Conservation (phyloP, 2,113 vertebrate species). For the Bolborhynchus lineola region DNA sequence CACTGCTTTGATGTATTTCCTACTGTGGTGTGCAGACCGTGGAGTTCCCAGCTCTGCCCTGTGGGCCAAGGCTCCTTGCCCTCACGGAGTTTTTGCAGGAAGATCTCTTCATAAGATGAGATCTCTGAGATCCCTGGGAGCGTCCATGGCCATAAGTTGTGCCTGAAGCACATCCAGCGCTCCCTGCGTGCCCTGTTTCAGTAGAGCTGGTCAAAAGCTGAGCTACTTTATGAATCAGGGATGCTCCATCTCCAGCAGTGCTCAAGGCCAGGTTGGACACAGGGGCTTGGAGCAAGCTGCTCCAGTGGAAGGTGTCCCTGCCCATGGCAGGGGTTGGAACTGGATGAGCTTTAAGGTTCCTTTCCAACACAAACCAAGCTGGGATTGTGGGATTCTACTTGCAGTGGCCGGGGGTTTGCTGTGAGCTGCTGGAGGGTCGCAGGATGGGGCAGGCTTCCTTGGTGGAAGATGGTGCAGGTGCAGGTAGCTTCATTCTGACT, state of each 20-base stretch:
- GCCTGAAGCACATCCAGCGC: background rate
- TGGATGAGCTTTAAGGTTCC: background rate
- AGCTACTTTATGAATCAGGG: background rate
- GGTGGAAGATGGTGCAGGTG: background rate
- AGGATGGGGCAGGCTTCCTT: background rate
- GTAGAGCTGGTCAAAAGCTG: background rate
- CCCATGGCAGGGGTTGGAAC: fast-evolving
- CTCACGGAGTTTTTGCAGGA: background rate
- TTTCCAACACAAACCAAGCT: background rate
- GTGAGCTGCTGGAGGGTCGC: background rate
- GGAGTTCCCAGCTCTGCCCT: background rate
- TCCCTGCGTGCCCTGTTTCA: fast-evolving
- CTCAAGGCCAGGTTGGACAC: background rate
- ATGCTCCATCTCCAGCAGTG: background rate
- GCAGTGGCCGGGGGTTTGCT: fast-evolving
- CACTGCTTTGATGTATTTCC: background rate
- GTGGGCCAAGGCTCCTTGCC: background rate
- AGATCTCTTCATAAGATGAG: background rate
- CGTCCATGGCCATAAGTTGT: fast-evolving
- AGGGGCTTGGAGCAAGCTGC: background rate
- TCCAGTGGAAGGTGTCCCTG: background rate
- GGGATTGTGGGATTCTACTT: background rate
- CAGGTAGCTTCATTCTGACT: background rate
- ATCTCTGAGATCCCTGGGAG: background rate
- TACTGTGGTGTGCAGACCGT: background rate